Conservation (phyloP, 2,797 vertebrate species). For the Pelobates cultripes region DNA sequence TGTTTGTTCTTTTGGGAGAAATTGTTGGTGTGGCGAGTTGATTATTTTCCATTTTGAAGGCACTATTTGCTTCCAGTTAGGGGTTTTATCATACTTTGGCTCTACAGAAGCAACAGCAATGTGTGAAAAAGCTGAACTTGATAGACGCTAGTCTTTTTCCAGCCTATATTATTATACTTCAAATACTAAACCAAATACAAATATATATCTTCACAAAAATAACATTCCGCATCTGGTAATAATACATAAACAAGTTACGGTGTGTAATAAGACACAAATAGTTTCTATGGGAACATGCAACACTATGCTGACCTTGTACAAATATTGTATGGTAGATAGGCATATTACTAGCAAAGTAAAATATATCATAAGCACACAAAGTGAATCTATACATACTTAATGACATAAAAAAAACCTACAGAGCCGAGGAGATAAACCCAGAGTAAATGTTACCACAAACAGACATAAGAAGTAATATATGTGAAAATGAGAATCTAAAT, state of each 20-base stretch:
- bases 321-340: neutral
- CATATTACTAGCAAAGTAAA: neutral
- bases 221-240: conserved; percentile 1
- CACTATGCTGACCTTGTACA: conserved; percentile 4
- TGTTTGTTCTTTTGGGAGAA: too few relatives aligned
- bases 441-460: neutral
- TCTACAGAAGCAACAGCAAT: too few relatives aligned
- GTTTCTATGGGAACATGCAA: conserved; percentile 1
- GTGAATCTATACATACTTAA: conserved; percentile 25
- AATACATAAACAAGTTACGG: neutral
- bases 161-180: too few relatives aligned
- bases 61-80: too few relatives aligned
- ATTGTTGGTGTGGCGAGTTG: too few relatives aligned
- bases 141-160: too few relatives aligned
- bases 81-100: too few relatives aligned
- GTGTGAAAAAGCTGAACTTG: too few relatives aligned
- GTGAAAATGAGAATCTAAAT: conserved; percentile 4
- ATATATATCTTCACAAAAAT: neutral
- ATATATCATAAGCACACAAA: conserved; percentile 13
- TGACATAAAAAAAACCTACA: neutral
- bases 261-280: conserved; percentile 1
- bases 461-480: neutral
- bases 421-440: neutral
- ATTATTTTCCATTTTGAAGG: too few relatives aligned
- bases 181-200: neutral